A percentile compares a stretch with the other conserved stretches of the same genome.
phyloP scores from a whole-genome alignment of 2,888 invertebrate genomes.

The Caprella mutica region DNA sequence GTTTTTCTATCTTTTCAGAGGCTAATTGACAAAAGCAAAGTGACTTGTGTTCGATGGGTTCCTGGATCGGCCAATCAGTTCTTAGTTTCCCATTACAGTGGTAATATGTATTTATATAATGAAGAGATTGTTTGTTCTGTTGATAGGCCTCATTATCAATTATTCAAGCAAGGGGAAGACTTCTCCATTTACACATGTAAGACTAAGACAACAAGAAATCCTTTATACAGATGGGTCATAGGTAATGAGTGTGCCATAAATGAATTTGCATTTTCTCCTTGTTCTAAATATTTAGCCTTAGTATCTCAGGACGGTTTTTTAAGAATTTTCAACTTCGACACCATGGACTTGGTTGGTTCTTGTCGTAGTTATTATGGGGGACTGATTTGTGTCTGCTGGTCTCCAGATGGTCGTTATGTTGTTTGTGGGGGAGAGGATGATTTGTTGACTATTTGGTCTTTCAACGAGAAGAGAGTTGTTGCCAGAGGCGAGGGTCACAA shows the following conservation, averaged over 20 bases:
- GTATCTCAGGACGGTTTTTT: slow-evolving; percentile 92
- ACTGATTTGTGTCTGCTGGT: slow-evolving; percentile 94
- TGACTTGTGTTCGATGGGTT: slow-evolving; percentile 96
- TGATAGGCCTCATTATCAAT: slow-evolving; percentile 84
- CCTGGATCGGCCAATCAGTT: slow-evolving; percentile 90
- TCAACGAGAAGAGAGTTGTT: slow-evolving; percentile 80
- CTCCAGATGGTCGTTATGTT: slow-evolving; percentile 87
- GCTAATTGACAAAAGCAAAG: slow-evolving; percentile 82
- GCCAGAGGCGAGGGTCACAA: slow-evolving; percentile 96
- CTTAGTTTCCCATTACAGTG: slow-evolving; percentile 86
- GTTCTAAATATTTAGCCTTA: slow-evolving; percentile 80
- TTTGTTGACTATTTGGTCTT: slow-evolving; percentile 92
- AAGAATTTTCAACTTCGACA: slow-evolving; percentile 90
- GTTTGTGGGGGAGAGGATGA: slow-evolving; percentile 98
- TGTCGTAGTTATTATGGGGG: slow-evolving; percentile 98
- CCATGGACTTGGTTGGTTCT: slow-evolving; percentile 86
- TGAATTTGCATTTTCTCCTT: slow-evolving; percentile 93
- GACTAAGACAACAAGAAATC: slow-evolving; percentile 90
- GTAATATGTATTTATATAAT: slow-evolving; percentile 94
- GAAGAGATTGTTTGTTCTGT: slow-evolving; percentile 85
- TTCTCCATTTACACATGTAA: slow-evolving; percentile 91
- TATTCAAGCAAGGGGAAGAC: slow-evolving; percentile 86
- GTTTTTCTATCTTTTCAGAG: slow-evolving; percentile 52
- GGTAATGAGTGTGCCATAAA: slow-evolving; percentile 83
- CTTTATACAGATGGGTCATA: slow-evolving; percentile 73